Conservation (phyloP, 2,113 vertebrate genomes). For the Channa argus region DNA sequence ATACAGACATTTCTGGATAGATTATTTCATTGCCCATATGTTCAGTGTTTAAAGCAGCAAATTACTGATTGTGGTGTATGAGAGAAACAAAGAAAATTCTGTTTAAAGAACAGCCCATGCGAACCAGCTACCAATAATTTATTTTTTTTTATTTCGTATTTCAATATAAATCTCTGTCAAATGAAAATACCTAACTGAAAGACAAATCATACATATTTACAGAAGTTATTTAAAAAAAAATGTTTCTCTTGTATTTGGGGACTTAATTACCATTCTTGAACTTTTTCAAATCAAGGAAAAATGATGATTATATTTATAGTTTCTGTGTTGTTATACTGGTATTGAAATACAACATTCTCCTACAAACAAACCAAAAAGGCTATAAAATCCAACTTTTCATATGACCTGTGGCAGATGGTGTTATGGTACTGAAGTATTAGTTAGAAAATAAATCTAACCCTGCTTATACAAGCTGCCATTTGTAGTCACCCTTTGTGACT, state of each 20-base stretch:
- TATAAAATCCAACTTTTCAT: conserved; percentile 28
- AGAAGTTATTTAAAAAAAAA: conserved; percentile 80
- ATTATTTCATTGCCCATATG: too few species aligned
- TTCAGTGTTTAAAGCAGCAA: too few species aligned
- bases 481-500: conserved; percentile 59
- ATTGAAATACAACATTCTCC: conserved; percentile 37
- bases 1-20: too few species aligned
- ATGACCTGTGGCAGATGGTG: conserved; percentile 54
- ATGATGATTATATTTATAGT: conserved; percentile 36
- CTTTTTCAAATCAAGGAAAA: conserved; percentile 38
- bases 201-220: conserved; percentile 80
- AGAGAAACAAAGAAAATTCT: neutral
- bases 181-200: conserved; percentile 81
- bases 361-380: conserved; percentile 21
- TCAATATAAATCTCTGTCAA: conserved; percentile 85
- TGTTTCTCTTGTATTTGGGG: conserved; percentile 54
- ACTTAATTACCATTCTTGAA: conserved; percentile 23
- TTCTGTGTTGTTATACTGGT: conserved; percentile 46
- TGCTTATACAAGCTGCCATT: conserved; percentile 72
- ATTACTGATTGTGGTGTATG: neutral
- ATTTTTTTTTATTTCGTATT: conserved; percentile 80
- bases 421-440: conserved; percentile 26
- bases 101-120: conserved; percentile 12
- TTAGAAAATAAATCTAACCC: conserved; percentile 42
- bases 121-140: conserved; percentile 75